Evolutionary conservation across 2,888 invertebrate species (phyloP).

Genomic region (Ophion costatus): DNA sequence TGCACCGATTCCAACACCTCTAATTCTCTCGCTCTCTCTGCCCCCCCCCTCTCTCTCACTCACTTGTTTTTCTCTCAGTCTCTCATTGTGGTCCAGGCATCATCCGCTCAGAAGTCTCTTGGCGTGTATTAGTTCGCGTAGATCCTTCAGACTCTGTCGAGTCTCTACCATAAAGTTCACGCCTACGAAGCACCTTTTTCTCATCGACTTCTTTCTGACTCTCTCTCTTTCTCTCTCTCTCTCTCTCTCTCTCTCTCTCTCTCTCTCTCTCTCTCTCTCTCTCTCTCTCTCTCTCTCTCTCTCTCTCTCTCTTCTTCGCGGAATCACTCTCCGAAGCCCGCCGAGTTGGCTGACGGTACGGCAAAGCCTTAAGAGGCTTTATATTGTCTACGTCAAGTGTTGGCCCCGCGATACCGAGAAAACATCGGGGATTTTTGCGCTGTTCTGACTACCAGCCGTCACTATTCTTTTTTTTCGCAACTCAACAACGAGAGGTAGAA

Average conservation of each 20-base stretch:
- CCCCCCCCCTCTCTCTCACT: constrained; percentile 2
- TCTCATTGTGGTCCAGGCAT: constrained; percentile 12
- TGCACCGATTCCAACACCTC: constrained; percentile 54
- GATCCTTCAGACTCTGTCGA: constrained; percentile 21
- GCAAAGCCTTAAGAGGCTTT: constrained; percentile 21
- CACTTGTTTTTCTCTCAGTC: not conserved
- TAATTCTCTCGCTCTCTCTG: constrained; percentile 18
- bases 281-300: constrained; percentile 6
- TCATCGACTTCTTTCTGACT: constrained; percentile 37
- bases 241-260: constrained; percentile 31
- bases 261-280: constrained; percentile 34
- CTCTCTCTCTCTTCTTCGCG: constrained; percentile 44
- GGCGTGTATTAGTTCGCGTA: constrained; percentile 18
- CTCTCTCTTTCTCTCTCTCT: constrained; percentile 16
- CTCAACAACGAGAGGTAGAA: not conserved
- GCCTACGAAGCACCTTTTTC: constrained; percentile 51
- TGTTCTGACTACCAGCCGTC: constrained; percentile 45
- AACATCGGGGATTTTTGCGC: constrained; percentile 51
- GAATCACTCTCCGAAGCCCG: constrained; percentile 55
- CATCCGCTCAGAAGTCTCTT: constrained; percentile 21
- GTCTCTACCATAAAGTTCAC: constrained; percentile 45
- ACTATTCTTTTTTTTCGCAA: constrained; percentile 4
- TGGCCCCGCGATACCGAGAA: constrained; percentile 58
- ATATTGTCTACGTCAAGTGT: constrained; percentile 16
- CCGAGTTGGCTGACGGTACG: constrained; percentile 12